Evolutionary conservation across 1,140 invertebrate genomes (phyloP).

Genomic region (Drosophila grimshawi): DNA sequence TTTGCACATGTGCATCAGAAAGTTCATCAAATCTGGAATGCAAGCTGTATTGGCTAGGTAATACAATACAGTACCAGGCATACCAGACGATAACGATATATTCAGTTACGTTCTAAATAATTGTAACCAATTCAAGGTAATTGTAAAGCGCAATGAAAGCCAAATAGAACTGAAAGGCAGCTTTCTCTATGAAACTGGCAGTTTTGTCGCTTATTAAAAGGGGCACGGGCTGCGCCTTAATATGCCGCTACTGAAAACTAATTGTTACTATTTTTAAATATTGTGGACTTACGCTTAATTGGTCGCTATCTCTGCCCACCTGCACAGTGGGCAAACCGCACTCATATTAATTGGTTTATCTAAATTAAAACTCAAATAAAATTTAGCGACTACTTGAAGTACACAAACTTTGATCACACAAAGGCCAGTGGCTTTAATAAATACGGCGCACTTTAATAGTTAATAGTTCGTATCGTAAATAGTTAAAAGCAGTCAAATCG

Average conservation of each 20-base stretch:
- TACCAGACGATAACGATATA: slow-evolving; percentile 31
- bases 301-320: slow-evolving; percentile 33
- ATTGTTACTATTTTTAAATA: slow-evolving; percentile 74
- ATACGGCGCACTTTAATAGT: slow-evolving; percentile 56
- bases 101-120: slow-evolving; percentile 32
- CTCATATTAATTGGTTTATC: too few relatives aligned
- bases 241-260: slow-evolving; percentile 65
- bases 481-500: slow-evolving; percentile 21
- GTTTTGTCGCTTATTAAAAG: slow-evolving; percentile 55
- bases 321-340: not conserved
- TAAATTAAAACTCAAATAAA: slow-evolving; percentile 34
- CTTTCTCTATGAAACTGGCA: slow-evolving; percentile 21
- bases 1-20: not conserved
- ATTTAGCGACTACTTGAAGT: slow-evolving; percentile 47
- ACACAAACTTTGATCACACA: slow-evolving; percentile 51
- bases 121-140: slow-evolving; percentile 55
- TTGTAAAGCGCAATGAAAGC: slow-evolving; percentile 64
- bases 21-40: slow-evolving; percentile 2
- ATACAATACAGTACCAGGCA: not conserved
- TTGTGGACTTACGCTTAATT: slow-evolving; percentile 46
- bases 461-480: slow-evolving; percentile 57
- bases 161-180: slow-evolving; percentile 15
- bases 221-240: not conserved
- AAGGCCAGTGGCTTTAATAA: slow-evolving; percentile 28
- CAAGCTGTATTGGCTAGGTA: not conserved